phyloP scores from a whole-genome alignment of 1,140 invertebrate species.

The Euura lappo region DNA sequence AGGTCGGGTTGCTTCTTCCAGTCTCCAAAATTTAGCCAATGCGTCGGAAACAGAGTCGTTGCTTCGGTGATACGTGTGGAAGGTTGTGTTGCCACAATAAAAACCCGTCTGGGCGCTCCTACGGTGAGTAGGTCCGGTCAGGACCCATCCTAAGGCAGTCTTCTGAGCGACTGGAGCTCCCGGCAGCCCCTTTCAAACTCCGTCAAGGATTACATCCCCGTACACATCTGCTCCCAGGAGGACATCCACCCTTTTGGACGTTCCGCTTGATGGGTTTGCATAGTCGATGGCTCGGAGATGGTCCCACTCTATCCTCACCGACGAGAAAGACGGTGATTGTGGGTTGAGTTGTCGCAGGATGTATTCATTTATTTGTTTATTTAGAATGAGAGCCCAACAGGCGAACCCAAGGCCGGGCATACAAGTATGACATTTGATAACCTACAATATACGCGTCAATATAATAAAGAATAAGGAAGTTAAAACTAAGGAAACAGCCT shows the following conservation, averaged over 20 bases:
- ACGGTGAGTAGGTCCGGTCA: neutral
- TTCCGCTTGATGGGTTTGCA: neutral
- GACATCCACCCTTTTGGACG: no score
- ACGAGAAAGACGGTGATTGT: constrained; percentile 15
- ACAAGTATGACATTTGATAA: no score
- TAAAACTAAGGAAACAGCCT: no score
- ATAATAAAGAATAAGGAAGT: no score
- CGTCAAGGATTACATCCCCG: no score
- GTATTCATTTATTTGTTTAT: neutral
- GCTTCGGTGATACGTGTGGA: neutral
- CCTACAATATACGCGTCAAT: no score
- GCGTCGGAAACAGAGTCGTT: neutral
- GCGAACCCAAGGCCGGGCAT: no score
- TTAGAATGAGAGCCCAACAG: no score
- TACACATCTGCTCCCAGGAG: neutral
- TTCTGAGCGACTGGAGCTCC: neutral
- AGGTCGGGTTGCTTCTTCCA: neutral
- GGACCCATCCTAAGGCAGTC: neutral
- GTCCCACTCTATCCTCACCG: constrained; percentile 14
- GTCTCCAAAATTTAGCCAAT: neutral
- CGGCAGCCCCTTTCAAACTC: neutral
- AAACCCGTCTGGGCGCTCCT: no score
- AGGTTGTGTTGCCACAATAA: neutral
- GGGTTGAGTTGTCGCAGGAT: neutral
- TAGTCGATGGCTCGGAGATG: neutral